Evolutionary conservation across 2,888 invertebrate genomes (phyloP).

Genomic region (Apodemia hepburni): DNA sequence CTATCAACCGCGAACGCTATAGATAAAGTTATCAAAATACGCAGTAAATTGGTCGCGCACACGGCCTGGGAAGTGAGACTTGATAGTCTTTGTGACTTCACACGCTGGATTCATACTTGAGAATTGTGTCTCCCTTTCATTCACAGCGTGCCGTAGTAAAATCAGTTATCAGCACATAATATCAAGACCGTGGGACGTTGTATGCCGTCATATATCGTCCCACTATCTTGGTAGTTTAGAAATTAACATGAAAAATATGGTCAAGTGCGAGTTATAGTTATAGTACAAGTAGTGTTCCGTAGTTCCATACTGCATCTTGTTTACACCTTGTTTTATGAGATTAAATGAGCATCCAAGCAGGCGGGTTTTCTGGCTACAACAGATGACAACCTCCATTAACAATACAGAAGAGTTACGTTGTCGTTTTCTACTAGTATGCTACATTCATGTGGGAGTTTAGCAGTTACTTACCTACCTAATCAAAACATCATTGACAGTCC

Average conservation of each 20-base stretch:
- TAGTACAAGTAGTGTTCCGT: background rate
- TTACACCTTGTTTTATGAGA: too few species aligned
- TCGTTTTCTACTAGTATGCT: too few species aligned
- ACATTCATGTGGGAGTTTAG: too few species aligned
- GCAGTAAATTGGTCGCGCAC: background rate
- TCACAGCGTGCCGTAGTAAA: slow-evolving; percentile 11
- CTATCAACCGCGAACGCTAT: background rate
- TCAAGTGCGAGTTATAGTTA: background rate
- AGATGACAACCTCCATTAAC: too few species aligned
- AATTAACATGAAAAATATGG: slow-evolving; percentile 1
- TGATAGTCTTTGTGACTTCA: slow-evolving; percentile 1
- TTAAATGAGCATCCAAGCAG: too few species aligned
- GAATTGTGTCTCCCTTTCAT: slow-evolving; percentile 10
- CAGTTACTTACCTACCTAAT: too few species aligned
- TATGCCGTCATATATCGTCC: slow-evolving; percentile 13
- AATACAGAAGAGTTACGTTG: too few species aligned
- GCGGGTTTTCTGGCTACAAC: too few species aligned
- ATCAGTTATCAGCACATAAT: slow-evolving; percentile 9
- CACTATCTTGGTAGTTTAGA: slow-evolving; percentile 11
- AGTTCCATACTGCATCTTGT: background rate
- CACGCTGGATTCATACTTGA: slow-evolving; percentile 2
- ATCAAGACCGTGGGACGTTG: slow-evolving; percentile 13
- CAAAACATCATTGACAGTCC: too few species aligned
- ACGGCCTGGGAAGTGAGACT: background rate
- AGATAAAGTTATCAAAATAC: slow-evolving; percentile 19